Evolutionary conservation across 1,140 invertebrate genomes (phyloP).

Genomic region (Cecropterus lyciades): DNA sequence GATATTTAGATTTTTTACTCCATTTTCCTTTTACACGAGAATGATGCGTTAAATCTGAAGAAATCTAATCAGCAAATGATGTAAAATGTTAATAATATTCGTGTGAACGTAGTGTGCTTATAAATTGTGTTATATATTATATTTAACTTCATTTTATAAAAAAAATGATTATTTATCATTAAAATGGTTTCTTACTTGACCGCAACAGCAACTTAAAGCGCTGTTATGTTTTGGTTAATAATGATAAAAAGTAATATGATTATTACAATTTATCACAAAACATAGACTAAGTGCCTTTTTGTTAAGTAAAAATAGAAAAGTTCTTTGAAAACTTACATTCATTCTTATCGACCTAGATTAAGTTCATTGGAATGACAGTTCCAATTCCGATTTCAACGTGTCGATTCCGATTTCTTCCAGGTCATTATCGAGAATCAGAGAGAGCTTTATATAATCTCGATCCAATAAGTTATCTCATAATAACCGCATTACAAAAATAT

Average conservation of each 20-base stretch:
- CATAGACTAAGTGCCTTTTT: neutral
- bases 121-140: too few relatives aligned
- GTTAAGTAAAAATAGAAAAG: neutral
- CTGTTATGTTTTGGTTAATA: too few relatives aligned
- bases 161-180: too few relatives aligned
- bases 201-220: too few relatives aligned
- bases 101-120: too few relatives aligned
- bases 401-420: slow-evolving; percentile 30
- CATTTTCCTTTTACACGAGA: neutral
- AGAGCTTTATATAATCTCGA: slow-evolving; percentile 7
- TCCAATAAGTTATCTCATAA: slow-evolving; percentile 12
- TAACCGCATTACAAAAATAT: neutral
- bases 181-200: too few relatives aligned
- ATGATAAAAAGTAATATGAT: too few relatives aligned
- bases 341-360: slow-evolving; percentile 13
- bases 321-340: slow-evolving; percentile 17
- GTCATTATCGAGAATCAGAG: slow-evolving; percentile 24
- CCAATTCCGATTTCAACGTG: slow-evolving; percentile 22
- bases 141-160: too few relatives aligned
- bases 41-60: neutral
- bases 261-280: too few relatives aligned
- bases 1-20: slow-evolving; percentile 9
- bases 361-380: slow-evolving; percentile 15
- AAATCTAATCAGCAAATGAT: too few relatives aligned
- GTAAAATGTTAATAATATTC: too few relatives aligned